Evolutionary conservation across 2,113 vertebrate species (phyloP), one percentile per base, ranked within the genome.

Genomic region (Turdus rufiventris): DNA sequence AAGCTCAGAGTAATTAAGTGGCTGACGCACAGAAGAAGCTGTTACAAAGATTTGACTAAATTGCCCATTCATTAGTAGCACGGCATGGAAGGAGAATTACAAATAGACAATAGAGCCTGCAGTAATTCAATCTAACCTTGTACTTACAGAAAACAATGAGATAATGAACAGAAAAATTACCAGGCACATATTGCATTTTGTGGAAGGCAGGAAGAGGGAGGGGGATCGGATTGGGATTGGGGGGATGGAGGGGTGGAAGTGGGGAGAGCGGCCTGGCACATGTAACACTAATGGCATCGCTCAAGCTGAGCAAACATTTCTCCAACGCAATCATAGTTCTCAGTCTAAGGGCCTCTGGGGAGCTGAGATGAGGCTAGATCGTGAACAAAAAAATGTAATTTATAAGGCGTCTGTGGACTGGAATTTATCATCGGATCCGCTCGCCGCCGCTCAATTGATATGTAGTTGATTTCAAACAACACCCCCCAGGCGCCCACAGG

Each of bases 91-190:
- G 98, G 98, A 98, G 98, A 98, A 98, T 98, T 98, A 98, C 98
- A 98, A 98, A 98, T 98, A 98, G 98, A 98, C 98, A 97, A 98
- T 98, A 98, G 98, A 98, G 98, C 97, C 98, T 97, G 98, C 98
- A 98, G 98, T 99, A 99, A 99, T 99, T 99, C 99, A 99, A 99
- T 99, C 98, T 99, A 98, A 98, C 98, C 98, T 99, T 99, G 98
- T 99, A 99, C 98, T 99, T 99, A 99, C 99, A 99, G 98, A 99
- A 99, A 99, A 99, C 99, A 99, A 98, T 98, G 98, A 99, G 98
- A 99, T 99, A 99, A 99, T 99, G 98, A 98, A 99, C 98, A 98
- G 98, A 98, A 98, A 98, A 98, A 99, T 99, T 99, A 99, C 98
- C 98, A 98, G 95, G 97, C 98, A 96, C 98, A 98, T 98, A 98